Percentiles rank a stretch among this genome's conserved stretches.
These are phyloP conservation scores for Orthonychiurus folsomi DNA, from an alignment of 2,888 invertebrate species.

Conservation along the genomic window DNA sequence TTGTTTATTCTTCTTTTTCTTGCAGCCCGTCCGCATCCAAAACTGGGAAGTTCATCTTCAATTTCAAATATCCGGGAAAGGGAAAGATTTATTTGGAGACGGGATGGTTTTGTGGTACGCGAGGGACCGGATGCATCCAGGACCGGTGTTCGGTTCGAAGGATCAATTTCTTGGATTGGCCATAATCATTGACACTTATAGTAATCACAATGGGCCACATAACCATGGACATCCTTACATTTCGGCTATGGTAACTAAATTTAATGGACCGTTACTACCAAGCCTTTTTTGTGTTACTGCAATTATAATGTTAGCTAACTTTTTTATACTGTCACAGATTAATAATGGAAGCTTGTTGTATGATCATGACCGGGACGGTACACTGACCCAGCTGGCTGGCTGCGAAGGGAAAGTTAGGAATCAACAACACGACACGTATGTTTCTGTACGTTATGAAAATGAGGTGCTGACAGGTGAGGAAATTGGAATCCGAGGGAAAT, in stretches of 20 bases:
- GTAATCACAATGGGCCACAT: conserved; percentile 97
- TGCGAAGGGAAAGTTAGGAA: conserved; percentile 95
- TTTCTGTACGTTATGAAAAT: conserved; percentile 83
- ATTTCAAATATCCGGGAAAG: conserved; percentile 91
- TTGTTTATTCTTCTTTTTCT: conserved; percentile 21
- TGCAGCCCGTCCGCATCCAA: conserved; percentile 69
- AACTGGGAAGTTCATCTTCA: conserved; percentile 97
- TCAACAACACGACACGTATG: conserved; percentile 74
- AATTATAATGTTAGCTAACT: not conserved
- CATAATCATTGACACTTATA: conserved; percentile 93
- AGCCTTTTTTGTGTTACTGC: not conserved
- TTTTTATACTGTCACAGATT: conserved; percentile 45
- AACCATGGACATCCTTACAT: conserved; percentile 98
- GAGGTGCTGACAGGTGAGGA: conserved; percentile 70
- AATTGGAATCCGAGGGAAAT: no score
- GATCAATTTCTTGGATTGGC: conserved; percentile 85
- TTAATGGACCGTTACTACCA: no score
- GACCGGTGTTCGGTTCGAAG: conserved; percentile 89
- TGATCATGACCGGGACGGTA: conserved; percentile 97
- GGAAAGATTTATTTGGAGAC: conserved; percentile 91
- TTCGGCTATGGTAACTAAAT: conserved; percentile 68
- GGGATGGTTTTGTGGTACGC: conserved; percentile 95
- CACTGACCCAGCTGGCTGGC: conserved; percentile 92
- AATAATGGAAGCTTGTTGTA: conserved; percentile 92
- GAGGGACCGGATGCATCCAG: conserved; percentile 65